Percentiles rank a stretch among this genome's conserved stretches.
phyloP scores from a whole-genome alignment of 2,113 vertebrate genomes.

The Triplophysa rosa region DNA sequence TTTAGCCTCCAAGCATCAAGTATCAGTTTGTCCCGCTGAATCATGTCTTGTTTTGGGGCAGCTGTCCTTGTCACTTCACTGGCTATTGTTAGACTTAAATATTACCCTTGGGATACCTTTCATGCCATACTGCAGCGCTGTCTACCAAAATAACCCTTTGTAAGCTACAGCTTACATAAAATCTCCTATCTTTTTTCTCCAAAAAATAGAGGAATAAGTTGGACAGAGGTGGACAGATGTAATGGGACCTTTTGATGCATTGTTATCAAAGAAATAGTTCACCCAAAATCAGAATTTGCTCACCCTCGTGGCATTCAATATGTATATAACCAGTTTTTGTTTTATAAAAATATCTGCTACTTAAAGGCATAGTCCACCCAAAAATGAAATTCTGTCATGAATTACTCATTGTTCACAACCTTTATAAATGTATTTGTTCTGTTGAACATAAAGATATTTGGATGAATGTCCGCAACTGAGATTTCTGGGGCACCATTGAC shows the following conservation, averaged over 20 bases:
- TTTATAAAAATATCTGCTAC: too few species aligned
- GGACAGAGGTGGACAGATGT: not conserved
- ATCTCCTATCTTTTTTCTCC: not conserved
- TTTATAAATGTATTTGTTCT: too few species aligned
- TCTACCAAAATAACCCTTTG: constrained; percentile 29
- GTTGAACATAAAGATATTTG: too few species aligned
- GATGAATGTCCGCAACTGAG: too few species aligned
- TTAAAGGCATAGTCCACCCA: too few species aligned
- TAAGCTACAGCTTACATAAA: not conserved
- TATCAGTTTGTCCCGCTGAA: constrained; percentile 7
- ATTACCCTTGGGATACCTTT: constrained; percentile 56
- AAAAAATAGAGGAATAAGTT: not conserved
- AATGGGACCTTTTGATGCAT: not conserved
- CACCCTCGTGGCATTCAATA: too few species aligned
- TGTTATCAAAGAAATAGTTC: not conserved
- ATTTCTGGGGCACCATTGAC: too few species aligned
- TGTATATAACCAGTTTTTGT: too few species aligned
- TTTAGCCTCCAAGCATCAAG: not conserved
- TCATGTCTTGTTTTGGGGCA: constrained; percentile 31
- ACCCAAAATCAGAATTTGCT: too few species aligned
- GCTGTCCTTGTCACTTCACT: constrained; percentile 60
- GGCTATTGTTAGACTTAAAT: constrained; percentile 72
- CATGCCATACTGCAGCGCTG: constrained; percentile 43
- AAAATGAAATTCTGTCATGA: too few species aligned
- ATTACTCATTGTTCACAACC: too few species aligned